Conservation (phyloP, 2,797 vertebrate species). For the Pangasius djambal region DNA sequence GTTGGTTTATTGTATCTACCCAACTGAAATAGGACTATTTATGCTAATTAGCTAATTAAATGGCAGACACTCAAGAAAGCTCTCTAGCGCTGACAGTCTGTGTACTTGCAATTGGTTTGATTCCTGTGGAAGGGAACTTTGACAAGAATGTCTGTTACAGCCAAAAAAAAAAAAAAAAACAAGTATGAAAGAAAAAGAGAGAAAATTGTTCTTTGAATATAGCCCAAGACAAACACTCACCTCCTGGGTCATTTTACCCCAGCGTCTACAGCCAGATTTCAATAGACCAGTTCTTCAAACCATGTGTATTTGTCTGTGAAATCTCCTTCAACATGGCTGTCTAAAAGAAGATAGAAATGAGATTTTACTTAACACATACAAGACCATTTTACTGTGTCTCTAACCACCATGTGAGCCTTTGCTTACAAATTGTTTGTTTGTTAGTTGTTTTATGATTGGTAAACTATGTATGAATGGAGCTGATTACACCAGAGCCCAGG, state of each 20-base stretch:
- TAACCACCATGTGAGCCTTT: neutral
- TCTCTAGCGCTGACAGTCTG: conserved; percentile 56
- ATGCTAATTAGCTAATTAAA: conserved; percentile 56
- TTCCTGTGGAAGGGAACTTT: conserved; percentile 48
- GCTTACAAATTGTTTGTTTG: conserved; percentile 24
- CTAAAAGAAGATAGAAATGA: neutral
- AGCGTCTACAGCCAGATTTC: conserved; percentile 47
- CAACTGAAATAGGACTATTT: conserved; percentile 32
- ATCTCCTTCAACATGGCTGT: conserved; percentile 18
- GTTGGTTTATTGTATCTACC: conserved; percentile 36
- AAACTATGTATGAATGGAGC: neutral
- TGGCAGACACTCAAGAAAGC: conserved; percentile 43
- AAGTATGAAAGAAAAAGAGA: conserved; percentile 44
- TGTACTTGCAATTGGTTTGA: conserved; percentile 58
- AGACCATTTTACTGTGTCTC: neutral
- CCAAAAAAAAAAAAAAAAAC: conserved; percentile 34
- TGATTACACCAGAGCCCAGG: neutral
- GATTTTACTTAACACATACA: neutral
- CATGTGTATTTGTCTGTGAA: conserved; percentile 50
- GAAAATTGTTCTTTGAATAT: conserved; percentile 52
- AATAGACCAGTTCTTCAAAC: conserved; percentile 42
- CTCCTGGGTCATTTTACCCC: conserved; percentile 52
- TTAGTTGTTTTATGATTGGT: conserved; percentile 26
- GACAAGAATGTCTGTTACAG: conserved; percentile 62
- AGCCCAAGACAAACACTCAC: conserved; percentile 53